Base-by-base conservation (phyloP, 2,888 invertebrate species). In the Caenorhabditis plicata region DNA sequence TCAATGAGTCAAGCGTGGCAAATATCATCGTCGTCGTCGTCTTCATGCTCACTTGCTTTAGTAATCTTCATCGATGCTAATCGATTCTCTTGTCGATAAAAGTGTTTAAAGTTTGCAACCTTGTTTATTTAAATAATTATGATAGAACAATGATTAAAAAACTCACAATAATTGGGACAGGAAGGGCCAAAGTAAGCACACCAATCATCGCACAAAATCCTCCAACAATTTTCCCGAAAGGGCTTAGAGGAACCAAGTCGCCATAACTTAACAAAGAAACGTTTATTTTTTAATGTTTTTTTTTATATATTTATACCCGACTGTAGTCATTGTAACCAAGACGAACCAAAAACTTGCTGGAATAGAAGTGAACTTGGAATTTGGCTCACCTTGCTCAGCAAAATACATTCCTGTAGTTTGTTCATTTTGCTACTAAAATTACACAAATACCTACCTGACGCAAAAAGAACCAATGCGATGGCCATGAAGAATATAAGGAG, bases 401-500 rank as follows among this genome's bases (percentile, higher is more conserved):
- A 83, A 84, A 73, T 83, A 84, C 35, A 84, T 82, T n/a, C n/a
- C n/a, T n/a, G 78, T 70, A 38, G 73, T 73, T 2, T 71, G 72
- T 17, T 81, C 75, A 27, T 81, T 82, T 39, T 81, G 78, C 64
- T 85, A 85, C 29, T 83, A 84, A n/a, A 83, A 84, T 73, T 83
- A 84, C 35, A 84, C 82, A n/a, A n/a, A n/a, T n/a, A n/a, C n/a
- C n/a, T n/a, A 26, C 62, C 60, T 9, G 68, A 68, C 0, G 68
- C 54, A 38, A 68, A 68, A 0, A 65, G 52, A 11, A 71, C 68
- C 39, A 83, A 77, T 46, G 83, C 83, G 41, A 84, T 82, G 33
- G 81, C 78, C 65, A 84, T 81, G 53, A 83, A 83, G n/a, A 84
- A 82, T 13, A 84, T 80, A 60, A 85, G 83, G 33, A 84, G 74